Evolutionary conservation across 2,888 invertebrate genomes (phyloP), one percentile per base, ranked within the genome.

Genomic region (Hylaea fasciaria): DNA sequence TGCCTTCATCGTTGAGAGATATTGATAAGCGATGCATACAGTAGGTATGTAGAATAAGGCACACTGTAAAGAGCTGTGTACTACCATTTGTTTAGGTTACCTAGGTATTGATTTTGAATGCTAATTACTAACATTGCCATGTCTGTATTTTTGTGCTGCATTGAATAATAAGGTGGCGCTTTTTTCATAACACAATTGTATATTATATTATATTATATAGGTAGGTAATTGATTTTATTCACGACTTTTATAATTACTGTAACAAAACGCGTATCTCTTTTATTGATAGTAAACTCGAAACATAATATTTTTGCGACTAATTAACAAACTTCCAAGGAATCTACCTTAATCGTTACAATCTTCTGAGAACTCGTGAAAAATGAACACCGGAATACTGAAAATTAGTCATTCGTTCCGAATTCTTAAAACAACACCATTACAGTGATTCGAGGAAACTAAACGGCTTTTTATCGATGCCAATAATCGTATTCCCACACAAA

Each of bases 361-460:
- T 62, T 62, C 62, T 39, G 22, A 47, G 58, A 64, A 57, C 37
- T 46, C 45, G 49, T 58, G 62, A 57, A 62, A 62, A 62, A 62
- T 48, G 56, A 59, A 49, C 58, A 54, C 69, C 58, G 50, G 57
- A 64, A 55, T 62, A 56, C 68, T 56, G 65, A 63, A 68, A 69
- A 73, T 77, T 69, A 73, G 74, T 76, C 76, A 77, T 70, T 65
- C 70, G 54, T 47, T 51, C 53, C 46, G 66, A 72, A 70, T 72
- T 76, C 71, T 68, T 54, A 65, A 68, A 73, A 76, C 69, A 64
- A 44, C 53, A 52, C 13, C 44, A 32, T 54, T 53, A 50, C 49
- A 52, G 14, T 28, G 64, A 65, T 71, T 71, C 69, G 59, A 61
- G n/a, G 57, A 62, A 62, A 35, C 14, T 40, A 44, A 51, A 48